phyloP scores from a whole-genome alignment of 2,888 invertebrate genomes.

The Leucania comma region DNA sequence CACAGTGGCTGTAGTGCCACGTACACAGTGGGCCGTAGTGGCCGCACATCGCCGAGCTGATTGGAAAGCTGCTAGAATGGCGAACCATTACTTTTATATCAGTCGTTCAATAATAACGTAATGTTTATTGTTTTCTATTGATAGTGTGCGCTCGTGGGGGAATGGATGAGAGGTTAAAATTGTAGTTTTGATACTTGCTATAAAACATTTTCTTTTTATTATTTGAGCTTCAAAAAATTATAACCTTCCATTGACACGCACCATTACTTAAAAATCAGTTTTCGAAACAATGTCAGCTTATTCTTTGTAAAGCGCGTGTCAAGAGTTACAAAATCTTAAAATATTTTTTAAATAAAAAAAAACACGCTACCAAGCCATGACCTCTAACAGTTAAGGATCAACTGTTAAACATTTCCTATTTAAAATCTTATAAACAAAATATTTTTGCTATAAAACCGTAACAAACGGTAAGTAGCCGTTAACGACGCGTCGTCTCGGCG shows the following conservation, averaged over 20 bases:
- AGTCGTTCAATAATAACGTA: slow-evolving; percentile 15
- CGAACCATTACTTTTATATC: slow-evolving; percentile 37
- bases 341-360: slow-evolving; percentile 1
- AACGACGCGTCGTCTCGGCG: not conserved
- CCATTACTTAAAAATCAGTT: not conserved
- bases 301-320: not conserved
- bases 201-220: not conserved
- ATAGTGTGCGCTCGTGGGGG: not conserved
- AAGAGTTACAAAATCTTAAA: not conserved
- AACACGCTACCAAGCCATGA: slow-evolving; percentile 14
- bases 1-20: not conserved
- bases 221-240: no score
- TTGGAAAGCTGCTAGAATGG: slow-evolving; percentile 26
- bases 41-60: slow-evolving; percentile 11
- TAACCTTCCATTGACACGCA: no score
- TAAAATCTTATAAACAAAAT: not conserved
- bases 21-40: slow-evolving; percentile 2
- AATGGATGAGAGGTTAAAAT: not conserved
- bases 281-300: not conserved
- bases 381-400: slow-evolving; percentile 12
- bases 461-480: slow-evolving; percentile 8
- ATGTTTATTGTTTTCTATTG: slow-evolving; percentile 11
- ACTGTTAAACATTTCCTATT: not conserved
- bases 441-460: slow-evolving; percentile 10
- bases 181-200: not conserved